Evolutionary conservation across 2,888 invertebrate genomes (phyloP).

Genomic region (Plagiodera versicolora): DNA sequence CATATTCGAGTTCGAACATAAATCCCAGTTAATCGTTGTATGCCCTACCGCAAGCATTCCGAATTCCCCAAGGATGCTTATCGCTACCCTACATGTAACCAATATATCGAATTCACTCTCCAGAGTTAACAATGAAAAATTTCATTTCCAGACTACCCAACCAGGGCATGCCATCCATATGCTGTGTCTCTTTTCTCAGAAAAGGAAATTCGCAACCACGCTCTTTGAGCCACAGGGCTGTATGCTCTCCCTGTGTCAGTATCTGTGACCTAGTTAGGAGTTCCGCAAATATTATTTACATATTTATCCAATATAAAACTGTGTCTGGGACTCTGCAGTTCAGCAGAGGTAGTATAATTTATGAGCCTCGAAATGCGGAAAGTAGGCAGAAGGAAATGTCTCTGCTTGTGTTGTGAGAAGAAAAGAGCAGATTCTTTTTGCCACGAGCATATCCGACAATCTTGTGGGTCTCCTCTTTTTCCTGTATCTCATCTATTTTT

Average conservation of each 20-base stretch:
- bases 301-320: constrained; percentile 17
- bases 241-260: neutral
- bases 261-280: constrained; percentile 17
- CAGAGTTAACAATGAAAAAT: constrained; percentile 26
- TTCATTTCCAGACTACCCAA: constrained; percentile 13
- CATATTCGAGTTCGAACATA: neutral
- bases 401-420: neutral
- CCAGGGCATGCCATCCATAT: constrained; percentile 7
- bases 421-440: neutral
- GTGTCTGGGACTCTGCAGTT: constrained; percentile 1
- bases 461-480: neutral
- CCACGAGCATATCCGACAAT: neutral
- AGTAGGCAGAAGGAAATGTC: neutral
- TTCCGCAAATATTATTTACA: constrained; percentile 24
- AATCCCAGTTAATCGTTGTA: constrained; percentile 4
- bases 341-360: constrained; percentile 2
- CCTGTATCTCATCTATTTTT: too few relatives aligned
- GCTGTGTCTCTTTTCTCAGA: constrained; percentile 9
- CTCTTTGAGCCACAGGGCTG: neutral
- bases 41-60: constrained; percentile 7
- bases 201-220: constrained; percentile 12
- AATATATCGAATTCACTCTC: constrained; percentile 22
- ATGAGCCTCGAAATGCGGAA: constrained; percentile 3
- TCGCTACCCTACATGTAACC: constrained; percentile 9
- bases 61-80: constrained; percentile 15